Conservation (phyloP, 2,888 invertebrate species). For the Pseudeuparius sepicola region DNA sequence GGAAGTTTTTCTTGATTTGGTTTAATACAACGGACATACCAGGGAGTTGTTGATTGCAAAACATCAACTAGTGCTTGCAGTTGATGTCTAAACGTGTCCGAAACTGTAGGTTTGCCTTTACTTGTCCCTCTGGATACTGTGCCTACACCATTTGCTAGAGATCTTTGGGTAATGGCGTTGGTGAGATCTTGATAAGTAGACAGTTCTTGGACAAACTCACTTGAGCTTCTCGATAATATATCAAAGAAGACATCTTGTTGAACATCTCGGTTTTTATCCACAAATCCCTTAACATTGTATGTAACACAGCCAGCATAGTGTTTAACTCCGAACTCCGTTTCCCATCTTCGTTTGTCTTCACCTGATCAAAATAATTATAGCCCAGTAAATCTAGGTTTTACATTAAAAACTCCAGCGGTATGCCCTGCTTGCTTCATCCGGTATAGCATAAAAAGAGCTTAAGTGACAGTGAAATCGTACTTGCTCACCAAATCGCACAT, state of each 20-base stretch:
- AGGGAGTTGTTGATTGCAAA: constrained; percentile 79
- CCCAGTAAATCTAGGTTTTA: too few species aligned
- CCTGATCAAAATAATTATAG: constrained; percentile 36
- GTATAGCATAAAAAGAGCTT: too few species aligned
- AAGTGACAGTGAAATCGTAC: too few species aligned
- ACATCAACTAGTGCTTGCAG: constrained; percentile 82
- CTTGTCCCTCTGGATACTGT: constrained; percentile 74
- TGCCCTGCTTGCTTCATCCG: too few species aligned
- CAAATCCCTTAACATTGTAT: constrained; percentile 72
- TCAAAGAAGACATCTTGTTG: constrained; percentile 91
- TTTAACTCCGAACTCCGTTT: constrained; percentile 78
- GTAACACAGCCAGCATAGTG: constrained; percentile 88
- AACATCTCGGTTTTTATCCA: constrained; percentile 86
- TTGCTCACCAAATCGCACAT: too few species aligned
- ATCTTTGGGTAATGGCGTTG: constrained; percentile 22
- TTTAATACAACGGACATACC: constrained; percentile 90
- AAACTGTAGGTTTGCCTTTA: constrained; percentile 82
- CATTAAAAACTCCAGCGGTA: too few species aligned
- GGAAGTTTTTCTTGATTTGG: constrained; percentile 78
- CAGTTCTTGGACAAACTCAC: constrained; percentile 71
- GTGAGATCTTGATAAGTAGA: constrained; percentile 52
- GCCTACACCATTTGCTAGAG: constrained; percentile 38
- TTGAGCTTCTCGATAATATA: constrained; percentile 72
- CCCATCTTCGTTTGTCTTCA: constrained; percentile 78
- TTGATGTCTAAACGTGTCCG: constrained; percentile 81